phyloP scores from a whole-genome alignment of 2,113 vertebrate species.

The Platichthys flesus region DNA sequence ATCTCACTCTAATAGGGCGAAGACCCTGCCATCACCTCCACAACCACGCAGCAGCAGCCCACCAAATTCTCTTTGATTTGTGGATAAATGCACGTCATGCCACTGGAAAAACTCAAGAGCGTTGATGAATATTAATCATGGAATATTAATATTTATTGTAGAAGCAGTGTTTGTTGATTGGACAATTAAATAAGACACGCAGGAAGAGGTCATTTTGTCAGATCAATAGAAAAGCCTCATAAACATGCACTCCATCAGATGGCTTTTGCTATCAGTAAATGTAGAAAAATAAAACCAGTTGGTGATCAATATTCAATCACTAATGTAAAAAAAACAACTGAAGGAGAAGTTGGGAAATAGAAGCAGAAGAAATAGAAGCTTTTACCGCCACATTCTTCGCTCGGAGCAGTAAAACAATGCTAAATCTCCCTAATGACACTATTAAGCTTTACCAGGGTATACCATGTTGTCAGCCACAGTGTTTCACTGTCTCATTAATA shows the following conservation, averaged over 20 bases:
- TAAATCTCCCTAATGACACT: conserved; percentile 62
- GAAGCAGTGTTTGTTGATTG: conserved; percentile 26
- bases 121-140: conserved; percentile 36
- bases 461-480: conserved; percentile 66
- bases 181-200: conserved; percentile 21
- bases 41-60: conserved; percentile 27
- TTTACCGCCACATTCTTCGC: conserved; percentile 40
- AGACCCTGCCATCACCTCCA: conserved; percentile 52
- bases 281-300: conserved; percentile 42
- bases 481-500: conserved; percentile 75
- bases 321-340: conserved; percentile 43
- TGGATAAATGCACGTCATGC: conserved; percentile 23
- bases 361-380: conserved; percentile 20
- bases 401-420: conserved; percentile 43
- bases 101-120: conserved; percentile 1
- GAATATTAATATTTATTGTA: conserved; percentile 48
- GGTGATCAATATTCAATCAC: conserved; percentile 61
- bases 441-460: conserved; percentile 62
- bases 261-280: conserved; percentile 46
- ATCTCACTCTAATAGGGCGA: conserved; percentile 44
- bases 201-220: conserved; percentile 33
- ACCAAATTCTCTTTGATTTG: conserved; percentile 44
- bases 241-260: conserved; percentile 65
- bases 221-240: conserved; percentile 67
- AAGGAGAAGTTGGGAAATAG: conserved; percentile 9